Evolutionary conservation across 2,113 vertebrate genomes (phyloP).

Genomic region (Rhegmatorhina hoffmannsi): DNA sequence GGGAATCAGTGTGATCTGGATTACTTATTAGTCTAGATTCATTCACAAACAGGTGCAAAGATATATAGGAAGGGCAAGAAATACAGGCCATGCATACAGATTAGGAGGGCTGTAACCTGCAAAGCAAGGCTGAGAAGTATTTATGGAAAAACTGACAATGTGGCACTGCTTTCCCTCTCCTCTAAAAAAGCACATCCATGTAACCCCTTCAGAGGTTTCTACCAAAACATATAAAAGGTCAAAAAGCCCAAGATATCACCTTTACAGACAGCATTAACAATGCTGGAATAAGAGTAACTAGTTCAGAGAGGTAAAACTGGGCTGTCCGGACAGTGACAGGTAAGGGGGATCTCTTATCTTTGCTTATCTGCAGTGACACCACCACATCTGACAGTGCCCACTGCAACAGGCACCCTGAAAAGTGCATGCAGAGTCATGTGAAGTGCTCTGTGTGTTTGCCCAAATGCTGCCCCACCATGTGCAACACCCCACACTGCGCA

Average conservation of each 20-base stretch:
- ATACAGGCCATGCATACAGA: neutral
- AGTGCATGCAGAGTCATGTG: fast-evolving
- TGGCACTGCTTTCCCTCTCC: neutral
- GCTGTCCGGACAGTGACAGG: neutral
- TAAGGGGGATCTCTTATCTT: neutral
- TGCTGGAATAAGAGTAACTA: neutral
- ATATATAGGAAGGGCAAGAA: constrained; percentile 8
- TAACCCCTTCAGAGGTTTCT: neutral
- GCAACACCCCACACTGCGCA: neutral
- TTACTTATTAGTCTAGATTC: constrained; percentile 25
- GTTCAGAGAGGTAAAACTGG: neutral
- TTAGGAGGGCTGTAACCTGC: neutral
- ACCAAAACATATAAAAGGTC: neutral
- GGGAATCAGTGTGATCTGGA: constrained; percentile 11
- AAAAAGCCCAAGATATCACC: neutral
- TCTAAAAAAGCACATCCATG: neutral
- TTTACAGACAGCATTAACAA: neutral
- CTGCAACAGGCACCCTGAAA: neutral
- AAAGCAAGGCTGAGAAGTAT: neutral
- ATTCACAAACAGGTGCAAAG: constrained; percentile 9
- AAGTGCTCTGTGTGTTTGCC: neutral
- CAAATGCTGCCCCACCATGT: fast-evolving
- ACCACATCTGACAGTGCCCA: neutral
- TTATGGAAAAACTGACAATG: neutral
- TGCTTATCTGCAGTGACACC: neutral